phyloP scores from a whole-genome alignment of 2,888 invertebrate species.

The Galerucella nymphaeae region DNA sequence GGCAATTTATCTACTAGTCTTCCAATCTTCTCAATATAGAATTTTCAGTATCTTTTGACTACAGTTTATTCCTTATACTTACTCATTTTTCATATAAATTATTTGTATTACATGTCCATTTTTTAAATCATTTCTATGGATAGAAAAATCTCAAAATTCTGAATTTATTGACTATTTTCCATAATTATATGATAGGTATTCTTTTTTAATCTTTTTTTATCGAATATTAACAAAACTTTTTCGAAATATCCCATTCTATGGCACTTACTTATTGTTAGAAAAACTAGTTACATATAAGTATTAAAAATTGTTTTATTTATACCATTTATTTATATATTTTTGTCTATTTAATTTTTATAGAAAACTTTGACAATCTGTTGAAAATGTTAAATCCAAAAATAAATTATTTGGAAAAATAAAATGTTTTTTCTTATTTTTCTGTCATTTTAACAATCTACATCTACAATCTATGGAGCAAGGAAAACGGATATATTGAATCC shows the following conservation, averaged over 20 bases:
- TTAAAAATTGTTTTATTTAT: constrained; percentile 25
- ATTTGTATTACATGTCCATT: too few relatives aligned
- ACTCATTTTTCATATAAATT: too few relatives aligned
- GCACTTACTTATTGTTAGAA: constrained; percentile 20
- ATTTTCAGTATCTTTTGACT: too few relatives aligned
- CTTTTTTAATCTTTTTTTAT: neutral
- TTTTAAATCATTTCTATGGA: too few relatives aligned
- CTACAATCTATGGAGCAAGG: too few relatives aligned
- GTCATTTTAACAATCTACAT: neutral
- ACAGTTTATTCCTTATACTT: too few relatives aligned
- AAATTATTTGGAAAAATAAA: constrained; percentile 26
- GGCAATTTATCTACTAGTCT: too few relatives aligned
- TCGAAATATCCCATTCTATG: constrained; percentile 6
- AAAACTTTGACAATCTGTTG: constrained; percentile 37
- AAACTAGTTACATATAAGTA: constrained; percentile 19
- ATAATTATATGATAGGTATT: neutral
- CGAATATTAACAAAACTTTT: neutral
- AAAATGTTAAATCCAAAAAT: constrained; percentile 29
- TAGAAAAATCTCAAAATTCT: too few relatives aligned
- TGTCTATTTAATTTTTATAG: constrained; percentile 26
- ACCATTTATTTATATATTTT: constrained; percentile 27
- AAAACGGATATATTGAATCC: too few relatives aligned
- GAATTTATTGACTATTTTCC: neutral
- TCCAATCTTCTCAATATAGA: too few relatives aligned
- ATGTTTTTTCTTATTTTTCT: neutral